Evolutionary conservation across 1,140 invertebrate genomes (phyloP).

Genomic region (Asobara japonica): DNA sequence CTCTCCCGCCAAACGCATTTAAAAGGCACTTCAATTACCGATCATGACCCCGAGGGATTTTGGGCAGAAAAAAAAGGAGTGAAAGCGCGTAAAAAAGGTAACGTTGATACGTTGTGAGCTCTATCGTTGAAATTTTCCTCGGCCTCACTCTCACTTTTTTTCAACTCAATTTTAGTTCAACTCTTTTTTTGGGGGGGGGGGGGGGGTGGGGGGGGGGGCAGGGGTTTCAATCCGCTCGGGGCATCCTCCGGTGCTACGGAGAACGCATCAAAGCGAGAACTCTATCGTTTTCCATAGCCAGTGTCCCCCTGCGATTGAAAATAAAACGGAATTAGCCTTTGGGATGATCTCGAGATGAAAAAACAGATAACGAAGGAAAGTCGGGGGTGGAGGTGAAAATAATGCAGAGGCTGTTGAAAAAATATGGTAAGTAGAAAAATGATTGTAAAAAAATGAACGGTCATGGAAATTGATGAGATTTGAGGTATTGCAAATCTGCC

Average conservation of each 20-base stretch:
- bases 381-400: neutral
- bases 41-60: neutral
- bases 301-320: neutral
- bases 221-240: neutral
- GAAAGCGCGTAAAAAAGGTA: neutral
- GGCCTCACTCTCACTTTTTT: conserved; percentile 2
- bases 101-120: neutral
- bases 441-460: too few species aligned
- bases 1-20: neutral
- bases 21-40: neutral
- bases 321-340: neutral
- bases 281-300: neutral
- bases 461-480: too few species aligned
- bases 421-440: too few species aligned
- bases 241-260: neutral
- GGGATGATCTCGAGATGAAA: neutral
- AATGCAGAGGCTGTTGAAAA: too few species aligned
- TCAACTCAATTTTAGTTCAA: neutral
- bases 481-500: too few species aligned
- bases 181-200: neutral
- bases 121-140: neutral
- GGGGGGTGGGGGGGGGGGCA: too few species aligned
- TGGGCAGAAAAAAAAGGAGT: neutral
- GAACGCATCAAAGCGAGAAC: neutral
- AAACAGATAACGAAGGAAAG: neutral